Conservation (phyloP, 1,140 invertebrate genomes). For the Drosophila rufa region DNA sequence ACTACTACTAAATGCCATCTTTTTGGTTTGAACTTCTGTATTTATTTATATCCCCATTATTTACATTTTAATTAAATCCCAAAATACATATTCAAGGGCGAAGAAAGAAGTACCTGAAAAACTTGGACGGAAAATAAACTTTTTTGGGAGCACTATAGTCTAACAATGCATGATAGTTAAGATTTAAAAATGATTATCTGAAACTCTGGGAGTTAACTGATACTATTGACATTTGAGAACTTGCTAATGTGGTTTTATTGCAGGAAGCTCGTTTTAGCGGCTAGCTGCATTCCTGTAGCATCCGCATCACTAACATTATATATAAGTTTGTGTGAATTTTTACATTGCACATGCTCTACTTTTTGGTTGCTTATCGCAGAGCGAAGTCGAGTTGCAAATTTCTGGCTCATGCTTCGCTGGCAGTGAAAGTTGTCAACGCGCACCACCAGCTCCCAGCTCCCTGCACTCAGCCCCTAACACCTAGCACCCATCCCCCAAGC, state of each 20-base stretch:
- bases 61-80: too few species aligned
- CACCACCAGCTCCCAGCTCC: neutral
- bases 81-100: too few species aligned
- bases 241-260: neutral
- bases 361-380: conserved; percentile 18
- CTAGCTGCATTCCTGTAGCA: neutral
- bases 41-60: too few species aligned
- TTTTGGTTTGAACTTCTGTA: too few species aligned
- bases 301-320: neutral
- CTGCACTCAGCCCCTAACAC: neutral
- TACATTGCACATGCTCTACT: conserved; percentile 16
- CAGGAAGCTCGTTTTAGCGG: conserved; percentile 2
- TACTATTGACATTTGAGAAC: neutral
- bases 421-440: conserved; percentile 46
- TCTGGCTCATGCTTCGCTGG: conserved; percentile 36
- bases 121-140: too few species aligned
- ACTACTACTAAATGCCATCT: too few species aligned
- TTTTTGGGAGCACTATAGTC: too few species aligned
- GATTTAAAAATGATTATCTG: neutral
- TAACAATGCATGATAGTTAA: too few species aligned
- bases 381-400: conserved; percentile 39
- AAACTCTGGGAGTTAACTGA: neutral
- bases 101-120: too few species aligned
- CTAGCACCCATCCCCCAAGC: neutral
- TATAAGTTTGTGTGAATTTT: neutral